These are phyloP conservation scores for Xanthia togata DNA, from an alignment of 2,888 invertebrate species.

Conservation along the genomic window DNA sequence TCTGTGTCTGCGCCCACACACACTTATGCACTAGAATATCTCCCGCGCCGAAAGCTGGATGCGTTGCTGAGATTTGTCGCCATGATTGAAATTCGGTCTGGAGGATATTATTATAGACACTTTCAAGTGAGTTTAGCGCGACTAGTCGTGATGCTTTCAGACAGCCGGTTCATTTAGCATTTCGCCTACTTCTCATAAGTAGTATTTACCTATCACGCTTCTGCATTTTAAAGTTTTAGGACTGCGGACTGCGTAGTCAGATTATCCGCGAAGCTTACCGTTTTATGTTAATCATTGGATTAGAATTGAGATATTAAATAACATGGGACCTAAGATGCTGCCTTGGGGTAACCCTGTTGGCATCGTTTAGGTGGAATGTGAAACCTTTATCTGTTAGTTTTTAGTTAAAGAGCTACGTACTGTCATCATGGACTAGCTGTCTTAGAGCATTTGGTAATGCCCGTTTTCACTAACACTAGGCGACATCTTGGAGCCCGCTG, in stretches of 20 bases:
- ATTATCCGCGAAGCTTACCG: background rate
- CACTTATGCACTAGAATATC: no score
- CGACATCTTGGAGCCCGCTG: background rate
- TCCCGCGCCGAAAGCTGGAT: no score
- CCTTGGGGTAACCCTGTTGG: background rate
- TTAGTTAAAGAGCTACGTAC: background rate
- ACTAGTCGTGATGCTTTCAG: background rate
- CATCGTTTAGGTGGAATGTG: background rate
- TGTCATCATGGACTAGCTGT: background rate
- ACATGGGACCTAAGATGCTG: background rate
- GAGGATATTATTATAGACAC: no score
- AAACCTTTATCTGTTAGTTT: background rate
- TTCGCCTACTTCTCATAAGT: no score
- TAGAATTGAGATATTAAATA: slow-evolving; percentile 9
- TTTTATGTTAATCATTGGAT: background rate
- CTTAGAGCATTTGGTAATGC: background rate
- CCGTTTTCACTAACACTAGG: background rate
- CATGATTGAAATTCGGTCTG: no score
- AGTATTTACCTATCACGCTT: no score
- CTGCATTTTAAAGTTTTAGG: background rate
- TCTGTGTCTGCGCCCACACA: no score
- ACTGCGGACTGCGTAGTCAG: background rate
- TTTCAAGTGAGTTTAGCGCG: background rate
- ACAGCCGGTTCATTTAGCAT: background rate
- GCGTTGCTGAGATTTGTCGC: no score